Evolutionary conservation across 2,888 invertebrate species (phyloP).

Genomic region (Acrocera orbiculus): DNA sequence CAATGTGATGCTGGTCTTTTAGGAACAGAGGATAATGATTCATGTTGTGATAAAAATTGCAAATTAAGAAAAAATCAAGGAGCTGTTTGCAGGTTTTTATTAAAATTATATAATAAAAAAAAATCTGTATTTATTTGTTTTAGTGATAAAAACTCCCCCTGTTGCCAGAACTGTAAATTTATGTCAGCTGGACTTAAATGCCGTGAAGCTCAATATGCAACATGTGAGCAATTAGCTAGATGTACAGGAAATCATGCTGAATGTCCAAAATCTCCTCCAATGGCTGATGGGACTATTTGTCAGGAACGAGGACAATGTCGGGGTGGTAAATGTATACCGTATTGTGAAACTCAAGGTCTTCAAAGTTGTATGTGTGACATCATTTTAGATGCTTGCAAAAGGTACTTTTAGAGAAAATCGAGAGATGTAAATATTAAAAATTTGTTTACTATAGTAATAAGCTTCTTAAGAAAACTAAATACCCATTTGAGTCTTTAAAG

Average conservation of each 20-base stretch:
- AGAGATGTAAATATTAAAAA: too few species aligned
- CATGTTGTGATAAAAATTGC: conserved; percentile 87
- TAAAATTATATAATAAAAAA: background rate
- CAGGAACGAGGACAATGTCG: conserved; percentile 82
- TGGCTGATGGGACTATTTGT: conserved; percentile 52
- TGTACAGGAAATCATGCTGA: conserved; percentile 69
- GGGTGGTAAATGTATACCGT: conserved; percentile 82
- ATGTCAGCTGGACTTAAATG: conserved; percentile 71
- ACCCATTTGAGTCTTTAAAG: too few species aligned
- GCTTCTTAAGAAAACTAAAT: too few species aligned
- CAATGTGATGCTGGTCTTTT: conserved; percentile 91
- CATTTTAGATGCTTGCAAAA: conserved; percentile 78
- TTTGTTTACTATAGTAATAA: too few species aligned
- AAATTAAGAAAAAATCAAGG: conserved; percentile 62
- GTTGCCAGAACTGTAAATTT: conserved; percentile 81
- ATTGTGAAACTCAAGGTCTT: conserved; percentile 82
- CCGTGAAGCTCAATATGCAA: conserved; percentile 75
- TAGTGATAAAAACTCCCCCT: conserved; percentile 91
- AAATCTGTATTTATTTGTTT: background rate
- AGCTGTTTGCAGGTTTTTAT: conserved; percentile 65
- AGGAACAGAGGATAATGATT: conserved; percentile 83
- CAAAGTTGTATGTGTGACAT: conserved; percentile 96
- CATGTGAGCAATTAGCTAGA: conserved; percentile 81
- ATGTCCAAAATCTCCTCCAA: conserved; percentile 69
- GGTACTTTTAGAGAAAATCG: conserved; percentile 23